These are phyloP conservation scores for Parasteatoda tepidariorum DNA, from an alignment of 1,140 invertebrate species.

Conservation along the genomic window DNA sequence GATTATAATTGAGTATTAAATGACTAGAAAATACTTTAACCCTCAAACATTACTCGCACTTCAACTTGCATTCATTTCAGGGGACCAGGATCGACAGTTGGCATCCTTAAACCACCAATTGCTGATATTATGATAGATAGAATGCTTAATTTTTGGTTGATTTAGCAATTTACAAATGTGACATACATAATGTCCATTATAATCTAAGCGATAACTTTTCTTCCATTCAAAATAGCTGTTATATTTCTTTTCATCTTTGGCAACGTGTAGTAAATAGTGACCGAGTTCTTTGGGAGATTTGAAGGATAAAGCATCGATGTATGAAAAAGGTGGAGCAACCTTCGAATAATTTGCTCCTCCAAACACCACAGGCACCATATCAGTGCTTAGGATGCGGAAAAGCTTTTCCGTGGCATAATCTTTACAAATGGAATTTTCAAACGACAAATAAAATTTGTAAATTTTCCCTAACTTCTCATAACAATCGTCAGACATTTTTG, in stretches of 20 bases:
- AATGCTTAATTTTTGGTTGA: constrained; percentile 3
- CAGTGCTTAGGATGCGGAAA: constrained; percentile 64
- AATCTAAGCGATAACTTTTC: constrained; percentile 35
- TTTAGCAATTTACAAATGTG: constrained; percentile 48
- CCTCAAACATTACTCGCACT: too few species aligned
- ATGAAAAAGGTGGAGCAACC: constrained; percentile 68
- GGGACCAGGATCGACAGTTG: constrained; percentile 39
- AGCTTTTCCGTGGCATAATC: constrained; percentile 70
- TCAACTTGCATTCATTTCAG: too few species aligned
- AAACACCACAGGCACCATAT: constrained; percentile 67
- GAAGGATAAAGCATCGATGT: constrained; percentile 67
- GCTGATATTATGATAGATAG: constrained; percentile 37
- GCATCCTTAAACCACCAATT: constrained; percentile 59
- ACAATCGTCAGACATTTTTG: constrained; percentile 62
- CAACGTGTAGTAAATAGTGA: constrained; percentile 61
- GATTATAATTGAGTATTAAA: too few species aligned
- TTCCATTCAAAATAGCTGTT: constrained; percentile 67
- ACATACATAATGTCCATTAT: constrained; percentile 34
- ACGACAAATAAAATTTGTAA: constrained; percentile 68
- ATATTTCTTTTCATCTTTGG: constrained; percentile 64
- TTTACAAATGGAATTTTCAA: constrained; percentile 68
- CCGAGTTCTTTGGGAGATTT: constrained; percentile 64
- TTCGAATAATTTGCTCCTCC: constrained; percentile 66
- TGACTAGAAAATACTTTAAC: too few species aligned
- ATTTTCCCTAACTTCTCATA: constrained; percentile 60